phyloP scores from a whole-genome alignment of 1,140 invertebrate species.

The Nilaparvata lugens region DNA sequence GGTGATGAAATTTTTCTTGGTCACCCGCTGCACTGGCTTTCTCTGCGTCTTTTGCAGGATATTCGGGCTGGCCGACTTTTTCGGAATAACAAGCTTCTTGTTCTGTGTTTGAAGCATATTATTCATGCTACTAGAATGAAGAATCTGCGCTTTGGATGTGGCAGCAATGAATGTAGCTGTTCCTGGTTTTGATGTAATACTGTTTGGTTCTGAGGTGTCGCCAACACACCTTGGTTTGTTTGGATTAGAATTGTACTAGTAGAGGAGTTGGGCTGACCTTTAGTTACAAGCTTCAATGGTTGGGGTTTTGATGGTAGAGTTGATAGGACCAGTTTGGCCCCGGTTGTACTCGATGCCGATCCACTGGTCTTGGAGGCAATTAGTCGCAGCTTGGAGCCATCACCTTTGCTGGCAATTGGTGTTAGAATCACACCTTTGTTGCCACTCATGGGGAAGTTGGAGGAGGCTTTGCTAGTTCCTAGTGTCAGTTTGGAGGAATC shows the following conservation, averaged over 20 bases:
- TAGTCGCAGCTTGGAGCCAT: conserved; percentile 7
- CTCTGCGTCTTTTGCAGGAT: conserved; percentile 19
- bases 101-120: neutral
- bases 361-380: conserved; percentile 8
- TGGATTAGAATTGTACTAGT: conserved; percentile 9
- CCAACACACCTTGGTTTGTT: conserved; percentile 5
- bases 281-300: conserved; percentile 5
- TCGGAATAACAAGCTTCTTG: conserved; percentile 1
- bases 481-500: neutral
- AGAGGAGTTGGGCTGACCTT: neutral
- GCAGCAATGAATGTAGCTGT: neutral
- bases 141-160: conserved; percentile 2
- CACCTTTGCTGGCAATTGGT: conserved; percentile 12
- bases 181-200: neutral
- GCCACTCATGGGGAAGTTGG: conserved; percentile 7
- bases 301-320: conserved; percentile 10
- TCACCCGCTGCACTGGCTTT: conserved; percentile 9
- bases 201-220: neutral
- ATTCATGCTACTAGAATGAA: neutral
- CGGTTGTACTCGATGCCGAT: neutral
- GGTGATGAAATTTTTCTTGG: neutral
- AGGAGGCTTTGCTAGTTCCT: neutral
- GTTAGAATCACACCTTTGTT: conserved; percentile 17
- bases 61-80: conserved; percentile 17
- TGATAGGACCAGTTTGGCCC: conserved; percentile 11